These are phyloP conservation scores for Montipora foliosa DNA, from an alignment of 64 coral and sea anemone species.

Conservation along the genomic window DNA sequence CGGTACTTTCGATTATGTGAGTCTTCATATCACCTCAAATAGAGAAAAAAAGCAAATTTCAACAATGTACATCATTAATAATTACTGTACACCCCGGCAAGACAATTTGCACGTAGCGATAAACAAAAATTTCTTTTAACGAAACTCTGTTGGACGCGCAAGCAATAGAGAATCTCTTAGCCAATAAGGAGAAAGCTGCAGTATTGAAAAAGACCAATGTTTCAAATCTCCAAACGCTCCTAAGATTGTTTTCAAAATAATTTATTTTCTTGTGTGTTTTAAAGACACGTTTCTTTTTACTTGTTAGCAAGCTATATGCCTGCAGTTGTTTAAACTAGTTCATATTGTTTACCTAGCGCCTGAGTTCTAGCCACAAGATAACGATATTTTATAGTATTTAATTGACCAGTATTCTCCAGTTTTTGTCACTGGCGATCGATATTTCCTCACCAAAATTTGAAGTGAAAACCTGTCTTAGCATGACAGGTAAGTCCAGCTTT, in stretches of 20 bases:
- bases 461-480: not conserved
- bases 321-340: conserved; percentile 46
- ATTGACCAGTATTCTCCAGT: not conserved
- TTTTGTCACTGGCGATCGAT: not conserved
- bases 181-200: not conserved
- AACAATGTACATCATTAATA: conserved; percentile 43
- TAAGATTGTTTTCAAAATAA: not conserved
- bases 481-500: not conserved
- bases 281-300: conserved; percentile 27
- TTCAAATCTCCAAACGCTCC: not conserved
- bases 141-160: not conserved
- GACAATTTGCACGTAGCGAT: conserved; percentile 18
- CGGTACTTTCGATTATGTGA: not conserved
- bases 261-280: conserved; percentile 4
- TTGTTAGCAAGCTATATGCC: conserved; percentile 11
- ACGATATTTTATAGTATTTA: conserved; percentile 1
- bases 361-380: conserved; percentile 10
- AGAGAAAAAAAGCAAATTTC: conserved; percentile 10
- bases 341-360: conserved; percentile 34
- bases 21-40: not conserved
- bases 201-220: not conserved
- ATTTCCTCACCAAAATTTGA: not conserved
- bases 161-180: not conserved
- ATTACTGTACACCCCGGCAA: not conserved
- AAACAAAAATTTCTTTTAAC: not conserved